Percentiles rank a stretch among this genome's conserved stretches.
phyloP scores from a whole-genome alignment of 2,888 invertebrate genomes.

The Coelogynopora nodosa region DNA sequence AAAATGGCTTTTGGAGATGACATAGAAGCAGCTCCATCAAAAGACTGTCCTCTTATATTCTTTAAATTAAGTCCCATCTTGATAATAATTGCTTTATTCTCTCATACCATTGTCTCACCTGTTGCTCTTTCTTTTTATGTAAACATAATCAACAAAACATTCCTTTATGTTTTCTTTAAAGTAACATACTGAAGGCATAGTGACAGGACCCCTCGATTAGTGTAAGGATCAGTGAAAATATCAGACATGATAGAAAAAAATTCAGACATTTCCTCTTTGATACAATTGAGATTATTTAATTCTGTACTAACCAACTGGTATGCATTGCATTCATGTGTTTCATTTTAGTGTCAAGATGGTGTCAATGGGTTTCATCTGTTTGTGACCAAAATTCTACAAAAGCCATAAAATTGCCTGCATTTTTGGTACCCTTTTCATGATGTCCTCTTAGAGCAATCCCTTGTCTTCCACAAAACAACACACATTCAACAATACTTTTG shows the following conservation, averaged over 20 bases:
- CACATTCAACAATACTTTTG: not conserved
- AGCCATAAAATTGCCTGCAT: not conserved
- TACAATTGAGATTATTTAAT: conserved; percentile 37
- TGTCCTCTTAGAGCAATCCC: not conserved
- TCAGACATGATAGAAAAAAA: not conserved
- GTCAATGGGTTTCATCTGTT: conserved; percentile 10
- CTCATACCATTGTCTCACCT: not conserved
- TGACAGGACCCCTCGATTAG: not conserved
- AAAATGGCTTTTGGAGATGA: not conserved
- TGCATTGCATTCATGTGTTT: conserved; percentile 43
- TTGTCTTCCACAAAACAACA: not conserved
- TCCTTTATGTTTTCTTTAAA: not conserved
- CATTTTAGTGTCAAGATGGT: conserved; percentile 33
- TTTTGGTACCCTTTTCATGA: not conserved
- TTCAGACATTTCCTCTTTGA: conserved; percentile 35
- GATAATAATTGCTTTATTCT: not conserved
- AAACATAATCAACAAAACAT: not conserved
- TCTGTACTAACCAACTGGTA: conserved; percentile 41
- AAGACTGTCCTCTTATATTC: not conserved
- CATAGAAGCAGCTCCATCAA: not conserved
- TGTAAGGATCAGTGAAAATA: not conserved
- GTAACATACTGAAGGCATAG: not conserved
- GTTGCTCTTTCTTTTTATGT: not conserved
- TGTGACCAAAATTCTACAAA: not conserved
- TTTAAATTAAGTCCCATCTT: not conserved